Base-by-base conservation (phyloP, 2,113 vertebrate genomes). In the Theristicus caerulescens region DNA sequence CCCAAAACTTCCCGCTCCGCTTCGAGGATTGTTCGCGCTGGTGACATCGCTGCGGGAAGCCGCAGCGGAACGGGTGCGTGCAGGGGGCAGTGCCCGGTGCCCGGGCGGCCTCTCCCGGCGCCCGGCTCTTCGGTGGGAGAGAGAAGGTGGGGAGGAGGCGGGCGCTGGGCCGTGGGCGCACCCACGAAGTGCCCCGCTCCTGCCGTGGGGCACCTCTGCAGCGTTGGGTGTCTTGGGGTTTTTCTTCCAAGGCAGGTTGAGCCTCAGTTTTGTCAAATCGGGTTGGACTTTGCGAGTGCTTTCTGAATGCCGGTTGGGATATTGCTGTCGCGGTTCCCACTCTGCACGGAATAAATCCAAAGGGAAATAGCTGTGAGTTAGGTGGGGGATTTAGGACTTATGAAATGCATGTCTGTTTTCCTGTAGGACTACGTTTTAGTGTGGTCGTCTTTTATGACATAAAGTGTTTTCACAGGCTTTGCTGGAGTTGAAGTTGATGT, bases 251-350 rank as follows among this genome's bases (percentile, higher is more conserved):
- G 42, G 44, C 49, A 16, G 16, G 2, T 22, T 14, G 26, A 31
- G 7, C 32, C 18, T 31, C 12, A 0, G 5, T 10, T 16, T 51
- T 76, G 22, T 31, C 34, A 6, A 0, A 19, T 21, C 18, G 1
- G 24, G 6, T 42, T 17, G 62, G 29, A 69, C 44, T 6, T 13
- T 20, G 40, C 3, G 4, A 16, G 31, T 7, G 36, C 64, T 65
- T 72, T 62, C 67, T 10, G 14, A 46, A 9, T 18, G 67, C 49
- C 22, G 2, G 0, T 4, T 4, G 27, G 42, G 42, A 4, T 34
- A 12, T 8, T 27, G 64, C 51, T 36, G 38, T 74, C 32, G 31
- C 36, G 17, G n/a, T 58, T 92, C 57, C 69, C 32, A 14, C 62
- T 66, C 59, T n/a, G 0, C 52, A 3, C 62, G 70, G 66, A 42